Conservation (phyloP, 1,140 invertebrate species). For the Lordiphosa stackelbergi region DNA sequence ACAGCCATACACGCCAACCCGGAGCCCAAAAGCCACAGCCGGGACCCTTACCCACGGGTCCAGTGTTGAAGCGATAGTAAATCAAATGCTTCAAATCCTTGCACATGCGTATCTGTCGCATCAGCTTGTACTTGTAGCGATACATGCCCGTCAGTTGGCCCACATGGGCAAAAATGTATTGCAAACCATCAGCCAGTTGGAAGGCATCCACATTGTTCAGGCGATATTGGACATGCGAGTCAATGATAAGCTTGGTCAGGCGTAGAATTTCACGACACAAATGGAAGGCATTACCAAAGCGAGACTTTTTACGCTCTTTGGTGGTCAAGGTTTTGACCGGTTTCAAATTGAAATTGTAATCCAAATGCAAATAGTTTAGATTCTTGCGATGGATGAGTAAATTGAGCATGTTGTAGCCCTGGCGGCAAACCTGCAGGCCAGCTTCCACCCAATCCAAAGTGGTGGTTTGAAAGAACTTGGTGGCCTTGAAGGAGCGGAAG, state of each 20-base stretch:
- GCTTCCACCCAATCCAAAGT: slow-evolving; percentile 99
- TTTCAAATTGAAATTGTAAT: slow-evolving; percentile 99
- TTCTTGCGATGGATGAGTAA: slow-evolving; percentile 99
- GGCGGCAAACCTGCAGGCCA: slow-evolving; percentile 97
- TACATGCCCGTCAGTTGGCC: slow-evolving; percentile 99
- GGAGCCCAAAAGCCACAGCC: slow-evolving; percentile 99
- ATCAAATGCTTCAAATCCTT: slow-evolving; percentile 99
- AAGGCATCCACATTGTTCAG: slow-evolving; percentile 99
- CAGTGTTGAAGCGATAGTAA: slow-evolving; percentile 99
- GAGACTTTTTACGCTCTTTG: slow-evolving; percentile 99
- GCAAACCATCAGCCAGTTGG: slow-evolving; percentile 98
- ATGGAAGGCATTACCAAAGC: slow-evolving; percentile 99
- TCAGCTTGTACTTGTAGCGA: slow-evolving; percentile 99
- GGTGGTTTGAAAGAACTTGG: slow-evolving; percentile 99
- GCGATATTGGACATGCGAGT: slow-evolving; percentile 99
- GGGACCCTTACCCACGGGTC: slow-evolving; percentile 98
- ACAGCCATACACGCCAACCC: slow-evolving; percentile 99
- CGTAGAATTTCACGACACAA: slow-evolving; percentile 98
- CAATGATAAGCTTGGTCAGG: slow-evolving; percentile 98
- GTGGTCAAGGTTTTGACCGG: slow-evolving; percentile 99
- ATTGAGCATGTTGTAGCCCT: slow-evolving; percentile 99
- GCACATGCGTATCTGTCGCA: slow-evolving; percentile 99
- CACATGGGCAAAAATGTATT: slow-evolving; percentile 99
- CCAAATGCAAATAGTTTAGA: slow-evolving; percentile 99
- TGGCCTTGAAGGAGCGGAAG: slow-evolving; percentile 99